Evolutionary conservation across 1,140 invertebrate species (phyloP).

Genomic region (Camponotus pennsylvanicus): DNA sequence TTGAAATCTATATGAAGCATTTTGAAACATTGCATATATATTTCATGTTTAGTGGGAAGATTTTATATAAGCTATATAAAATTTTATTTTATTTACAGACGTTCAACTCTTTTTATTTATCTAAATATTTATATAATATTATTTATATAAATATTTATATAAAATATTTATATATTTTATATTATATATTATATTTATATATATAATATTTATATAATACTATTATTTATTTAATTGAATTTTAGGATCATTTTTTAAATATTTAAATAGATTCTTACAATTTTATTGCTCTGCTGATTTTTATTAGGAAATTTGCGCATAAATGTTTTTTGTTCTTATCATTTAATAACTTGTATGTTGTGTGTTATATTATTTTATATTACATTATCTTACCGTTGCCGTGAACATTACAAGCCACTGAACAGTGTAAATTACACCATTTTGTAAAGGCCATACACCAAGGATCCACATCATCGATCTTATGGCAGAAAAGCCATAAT

Average conservation of each 20-base stretch:
- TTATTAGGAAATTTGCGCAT: background rate
- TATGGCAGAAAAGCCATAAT: slow-evolving; percentile 27
- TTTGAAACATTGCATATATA: no score
- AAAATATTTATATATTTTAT: no score
- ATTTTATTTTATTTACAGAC: no score
- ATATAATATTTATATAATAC: no score
- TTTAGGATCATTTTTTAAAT: background rate
- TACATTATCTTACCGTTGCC: slow-evolving; percentile 35
- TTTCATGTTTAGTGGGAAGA: no score
- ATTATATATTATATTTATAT: no score
- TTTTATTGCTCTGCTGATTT: background rate
- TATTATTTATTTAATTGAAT: background rate
- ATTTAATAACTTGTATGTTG: slow-evolving; percentile 22
- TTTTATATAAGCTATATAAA: no score
- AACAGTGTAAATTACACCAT: slow-evolving; percentile 16
- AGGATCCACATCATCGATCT: slow-evolving; percentile 31
- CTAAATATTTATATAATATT: no score
- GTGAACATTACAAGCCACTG: slow-evolving; percentile 18
- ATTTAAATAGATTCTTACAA: background rate
- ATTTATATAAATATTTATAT: no score
- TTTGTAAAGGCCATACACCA: slow-evolving; percentile 25
- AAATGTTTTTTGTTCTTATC: slow-evolving; percentile 13
- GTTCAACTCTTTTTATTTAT: no score
- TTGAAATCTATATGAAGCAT: no score
- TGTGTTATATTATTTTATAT: slow-evolving; percentile 20